Evolutionary conservation across 2,797 vertebrate species (phyloP).

Genomic region (Rousettus madagascariensis): DNA sequence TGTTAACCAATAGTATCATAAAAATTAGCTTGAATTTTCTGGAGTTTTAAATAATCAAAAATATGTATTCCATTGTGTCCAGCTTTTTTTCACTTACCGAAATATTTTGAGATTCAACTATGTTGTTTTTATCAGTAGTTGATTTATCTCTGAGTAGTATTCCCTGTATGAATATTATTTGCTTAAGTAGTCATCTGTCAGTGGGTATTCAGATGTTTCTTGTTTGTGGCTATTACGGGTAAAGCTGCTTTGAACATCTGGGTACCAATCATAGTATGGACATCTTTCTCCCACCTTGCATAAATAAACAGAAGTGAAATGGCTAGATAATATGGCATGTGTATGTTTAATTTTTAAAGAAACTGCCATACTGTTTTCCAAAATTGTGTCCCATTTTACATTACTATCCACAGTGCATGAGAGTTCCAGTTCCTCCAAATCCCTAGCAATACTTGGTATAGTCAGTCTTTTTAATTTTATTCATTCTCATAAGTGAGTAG

Average conservation of each 20-base stretch:
- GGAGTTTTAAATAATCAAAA: constrained; percentile 1
- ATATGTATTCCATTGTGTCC: not conserved
- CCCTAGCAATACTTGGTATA: constrained; percentile 36
- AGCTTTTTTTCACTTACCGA: not conserved
- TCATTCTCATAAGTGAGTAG: not conserved
- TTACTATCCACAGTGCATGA: not conserved
- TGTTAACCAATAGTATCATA: no score
- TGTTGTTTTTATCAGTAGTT: not conserved
- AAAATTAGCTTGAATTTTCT: not conserved
- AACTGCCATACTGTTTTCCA: not conserved
- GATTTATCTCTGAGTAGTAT: not conserved
- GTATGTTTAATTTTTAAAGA: not conserved
- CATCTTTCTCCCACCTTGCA: not conserved
- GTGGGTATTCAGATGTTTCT: not conserved
- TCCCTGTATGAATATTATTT: not conserved
- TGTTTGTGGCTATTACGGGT: not conserved
- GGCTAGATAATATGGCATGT: not conserved
- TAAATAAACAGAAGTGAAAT: not conserved
- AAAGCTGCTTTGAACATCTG: not conserved
- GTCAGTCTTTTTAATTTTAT: constrained; percentile 41
- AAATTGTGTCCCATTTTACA: not conserved
- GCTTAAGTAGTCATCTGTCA: not conserved
- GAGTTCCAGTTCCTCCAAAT: constrained; percentile 67
- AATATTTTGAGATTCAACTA: not conserved
- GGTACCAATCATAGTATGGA: not conserved